These are phyloP conservation scores for Dioctria linearis DNA, from an alignment of 2,888 invertebrate species.

Conservation along the genomic window DNA sequence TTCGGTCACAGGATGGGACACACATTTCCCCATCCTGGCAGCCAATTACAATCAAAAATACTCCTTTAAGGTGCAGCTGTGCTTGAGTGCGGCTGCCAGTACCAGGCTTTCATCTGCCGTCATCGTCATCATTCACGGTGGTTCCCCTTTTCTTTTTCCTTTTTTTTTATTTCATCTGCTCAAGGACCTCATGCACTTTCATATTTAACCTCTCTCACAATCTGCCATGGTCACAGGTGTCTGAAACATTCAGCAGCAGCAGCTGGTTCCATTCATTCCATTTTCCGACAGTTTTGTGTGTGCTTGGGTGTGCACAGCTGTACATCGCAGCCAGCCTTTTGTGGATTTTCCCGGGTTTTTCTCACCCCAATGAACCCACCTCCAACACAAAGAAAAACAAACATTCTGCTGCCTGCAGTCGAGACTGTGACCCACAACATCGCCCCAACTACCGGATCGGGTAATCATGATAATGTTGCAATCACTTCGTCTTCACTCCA, in stretches of 20 bases:
- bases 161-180: constrained; percentile 15
- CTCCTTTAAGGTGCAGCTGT: constrained; percentile 46
- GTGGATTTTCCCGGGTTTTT: constrained; percentile 48
- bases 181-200: constrained; percentile 37
- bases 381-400: background rate
- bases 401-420: constrained; percentile 31
- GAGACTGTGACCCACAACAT: constrained; percentile 39
- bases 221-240: constrained; percentile 60
- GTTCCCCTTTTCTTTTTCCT: constrained; percentile 30
- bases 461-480: constrained; percentile 55
- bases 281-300: constrained; percentile 54
- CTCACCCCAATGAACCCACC: constrained; percentile 27
- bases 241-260: constrained; percentile 56
- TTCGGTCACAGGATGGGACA: constrained; percentile 32
- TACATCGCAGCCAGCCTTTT: background rate
- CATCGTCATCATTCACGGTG: constrained; percentile 43
- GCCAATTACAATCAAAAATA: constrained; percentile 45
- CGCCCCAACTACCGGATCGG: background rate
- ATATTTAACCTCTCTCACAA: constrained; percentile 55
- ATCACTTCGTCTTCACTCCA: constrained; percentile 25
- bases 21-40: constrained; percentile 7
- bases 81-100: constrained; percentile 45
- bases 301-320: constrained; percentile 40
- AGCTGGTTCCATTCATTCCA: constrained; percentile 58
- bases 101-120: constrained; percentile 33